Evolutionary conservation across 1,140 invertebrate genomes (phyloP).

Genomic region (Calycopis cecrops): DNA sequence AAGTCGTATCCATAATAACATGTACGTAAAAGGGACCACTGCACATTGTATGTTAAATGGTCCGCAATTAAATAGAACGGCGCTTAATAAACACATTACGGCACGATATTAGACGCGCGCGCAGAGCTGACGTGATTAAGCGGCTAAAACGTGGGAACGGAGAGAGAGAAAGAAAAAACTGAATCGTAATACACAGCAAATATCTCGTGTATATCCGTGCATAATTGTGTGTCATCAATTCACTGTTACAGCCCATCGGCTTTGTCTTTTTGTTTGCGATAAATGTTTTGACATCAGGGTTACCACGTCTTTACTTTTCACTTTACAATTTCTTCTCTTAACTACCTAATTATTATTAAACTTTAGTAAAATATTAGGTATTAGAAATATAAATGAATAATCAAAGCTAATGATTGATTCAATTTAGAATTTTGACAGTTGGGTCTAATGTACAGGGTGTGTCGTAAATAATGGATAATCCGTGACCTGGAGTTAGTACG

Average conservation of each 20-base stretch:
- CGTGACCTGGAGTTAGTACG: too few species aligned
- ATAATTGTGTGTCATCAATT: constrained; percentile 11
- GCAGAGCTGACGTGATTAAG: constrained; percentile 56
- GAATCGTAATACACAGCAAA: constrained; percentile 14
- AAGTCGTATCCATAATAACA: constrained; percentile 39
- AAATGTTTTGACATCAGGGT: constrained; percentile 4
- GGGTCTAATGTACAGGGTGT: too few species aligned
- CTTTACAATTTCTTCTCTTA: background rate
- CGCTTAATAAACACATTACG: constrained; percentile 71
- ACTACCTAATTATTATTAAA: too few species aligned
- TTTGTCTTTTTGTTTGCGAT: constrained; percentile 5
- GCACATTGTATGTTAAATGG: constrained; percentile 67
- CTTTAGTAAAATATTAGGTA: too few species aligned
- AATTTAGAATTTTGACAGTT: too few species aligned
- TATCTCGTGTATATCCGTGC: constrained; percentile 9
- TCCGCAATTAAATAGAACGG: constrained; percentile 62
- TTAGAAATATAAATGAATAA: too few species aligned
- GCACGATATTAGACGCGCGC: constrained; percentile 62
- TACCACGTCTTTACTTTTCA: background rate
- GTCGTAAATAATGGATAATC: too few species aligned
- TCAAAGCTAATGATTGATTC: too few species aligned
- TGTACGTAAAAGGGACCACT: constrained; percentile 50
- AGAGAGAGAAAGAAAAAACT: constrained; percentile 28
- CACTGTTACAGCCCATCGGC: background rate
- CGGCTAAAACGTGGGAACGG: constrained; percentile 61